Percentiles rank a stretch among this genome's conserved stretches.
These are phyloP conservation scores for Monopis laevigella DNA, from an alignment of 2,888 invertebrate genomes.

Conservation along the genomic window DNA sequence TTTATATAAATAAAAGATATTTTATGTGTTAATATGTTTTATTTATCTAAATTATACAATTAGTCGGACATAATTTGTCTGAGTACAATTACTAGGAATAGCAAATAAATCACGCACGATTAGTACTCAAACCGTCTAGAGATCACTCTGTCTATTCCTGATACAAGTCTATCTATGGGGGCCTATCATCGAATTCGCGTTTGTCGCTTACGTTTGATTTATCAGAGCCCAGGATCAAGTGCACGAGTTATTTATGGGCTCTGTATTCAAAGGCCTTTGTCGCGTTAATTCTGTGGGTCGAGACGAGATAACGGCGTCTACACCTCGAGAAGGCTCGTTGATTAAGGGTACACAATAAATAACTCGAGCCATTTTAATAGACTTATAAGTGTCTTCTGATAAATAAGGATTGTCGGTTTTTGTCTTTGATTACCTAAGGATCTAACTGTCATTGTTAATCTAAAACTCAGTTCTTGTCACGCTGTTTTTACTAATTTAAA, in stretches of 20 bases:
- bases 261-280: conserved; percentile 35
- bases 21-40: too few relatives aligned
- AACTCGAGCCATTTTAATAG: conserved; percentile 7
- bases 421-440: not conserved
- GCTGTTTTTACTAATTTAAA: not conserved
- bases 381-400: conserved; percentile 8
- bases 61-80: too few relatives aligned
- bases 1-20: too few relatives aligned
- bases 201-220: conserved; percentile 52
- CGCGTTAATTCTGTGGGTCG: conserved; percentile 40
- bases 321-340: conserved; percentile 10
- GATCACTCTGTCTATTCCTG: too few relatives aligned
- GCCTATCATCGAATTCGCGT: conserved; percentile 49
- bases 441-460: not conserved
- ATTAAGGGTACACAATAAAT: conserved; percentile 12
- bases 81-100: too few relatives aligned
- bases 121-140: too few relatives aligned
- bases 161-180: too few relatives aligned
- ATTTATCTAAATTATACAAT: too few relatives aligned
- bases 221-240: conserved; percentile 49
- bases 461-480: not conserved
- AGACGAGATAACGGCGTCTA: conserved; percentile 40
- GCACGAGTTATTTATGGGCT: conserved; percentile 47
- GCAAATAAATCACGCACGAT: too few relatives aligned
- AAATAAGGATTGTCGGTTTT: conserved; percentile 4